Conservation (phyloP, 2,113 vertebrate genomes). For the Chaetorhynchus papuensis region DNA sequence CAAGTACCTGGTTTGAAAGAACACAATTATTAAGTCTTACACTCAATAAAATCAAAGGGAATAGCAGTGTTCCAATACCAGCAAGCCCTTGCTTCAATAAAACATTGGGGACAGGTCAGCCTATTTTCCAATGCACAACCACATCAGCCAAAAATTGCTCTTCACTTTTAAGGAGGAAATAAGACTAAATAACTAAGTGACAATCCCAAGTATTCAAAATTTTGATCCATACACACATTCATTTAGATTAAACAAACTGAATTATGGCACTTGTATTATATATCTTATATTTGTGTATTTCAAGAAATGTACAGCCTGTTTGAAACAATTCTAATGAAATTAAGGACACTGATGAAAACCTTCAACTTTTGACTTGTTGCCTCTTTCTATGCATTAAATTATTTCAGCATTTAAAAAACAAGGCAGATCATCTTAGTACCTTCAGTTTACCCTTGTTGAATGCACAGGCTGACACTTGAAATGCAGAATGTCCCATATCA, state of each 20-base stretch:
- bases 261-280: fast-evolving
- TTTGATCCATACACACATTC: neutral
- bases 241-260: neutral
- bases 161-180: neutral
- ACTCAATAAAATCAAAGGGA: neutral
- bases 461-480: constrained; percentile 80
- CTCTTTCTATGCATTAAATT: neutral
- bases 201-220: neutral
- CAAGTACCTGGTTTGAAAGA: constrained; percentile 72
- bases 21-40: neutral
- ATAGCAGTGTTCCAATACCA: neutral
- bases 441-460: constrained; percentile 82
- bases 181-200: neutral
- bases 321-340: neutral
- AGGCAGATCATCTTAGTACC: constrained; percentile 44
- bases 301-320: neutral
- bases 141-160: neutral
- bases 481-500: constrained; percentile 82
- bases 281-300: neutral
- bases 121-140: neutral
- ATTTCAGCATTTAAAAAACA: neutral
- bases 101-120: neutral
- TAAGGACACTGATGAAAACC: neutral
- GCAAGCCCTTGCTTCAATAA: neutral
- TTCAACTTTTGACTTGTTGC: neutral